Percentiles rank a stretch among this genome's conserved stretches.
Conservation (phyloP, 2,797 vertebrate species). For the Pteropus rufus region DNA sequence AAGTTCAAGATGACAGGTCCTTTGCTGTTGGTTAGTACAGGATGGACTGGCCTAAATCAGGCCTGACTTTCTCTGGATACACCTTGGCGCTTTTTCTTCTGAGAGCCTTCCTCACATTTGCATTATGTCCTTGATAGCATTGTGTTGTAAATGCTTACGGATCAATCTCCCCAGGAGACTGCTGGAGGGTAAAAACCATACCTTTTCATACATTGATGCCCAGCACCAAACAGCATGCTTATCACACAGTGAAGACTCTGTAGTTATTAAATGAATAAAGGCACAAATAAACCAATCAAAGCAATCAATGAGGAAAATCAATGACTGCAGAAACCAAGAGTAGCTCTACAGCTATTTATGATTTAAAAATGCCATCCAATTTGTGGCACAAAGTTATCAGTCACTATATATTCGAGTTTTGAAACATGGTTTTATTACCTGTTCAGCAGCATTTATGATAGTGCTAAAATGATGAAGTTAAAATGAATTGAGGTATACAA, state of each 20-base stretch:
- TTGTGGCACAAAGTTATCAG: background rate
- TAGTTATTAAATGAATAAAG: background rate
- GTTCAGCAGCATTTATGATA: background rate
- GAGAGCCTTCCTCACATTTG: background rate
- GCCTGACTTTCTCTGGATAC: background rate
- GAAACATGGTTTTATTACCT: background rate
- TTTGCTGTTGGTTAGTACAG: background rate
- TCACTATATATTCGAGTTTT: background rate
- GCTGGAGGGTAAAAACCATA: background rate
- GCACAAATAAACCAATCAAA: background rate
- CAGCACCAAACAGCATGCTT: background rate
- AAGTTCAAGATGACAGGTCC: background rate
- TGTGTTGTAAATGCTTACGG: background rate
- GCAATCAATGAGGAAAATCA: background rate
- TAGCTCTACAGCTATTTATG: background rate
- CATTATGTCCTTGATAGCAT: background rate
- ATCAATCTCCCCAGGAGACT: background rate
- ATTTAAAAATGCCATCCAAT: background rate
- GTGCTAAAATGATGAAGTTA: conserved; percentile 18
- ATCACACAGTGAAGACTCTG: background rate
- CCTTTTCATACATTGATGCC: background rate
- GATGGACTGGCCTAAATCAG: background rate
- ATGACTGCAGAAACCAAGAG: background rate
- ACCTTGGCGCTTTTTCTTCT: background rate
- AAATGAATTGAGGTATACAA: conserved; percentile 25